Conservation (phyloP, 1,140 invertebrate genomes). For the Cotesia glomerata region DNA sequence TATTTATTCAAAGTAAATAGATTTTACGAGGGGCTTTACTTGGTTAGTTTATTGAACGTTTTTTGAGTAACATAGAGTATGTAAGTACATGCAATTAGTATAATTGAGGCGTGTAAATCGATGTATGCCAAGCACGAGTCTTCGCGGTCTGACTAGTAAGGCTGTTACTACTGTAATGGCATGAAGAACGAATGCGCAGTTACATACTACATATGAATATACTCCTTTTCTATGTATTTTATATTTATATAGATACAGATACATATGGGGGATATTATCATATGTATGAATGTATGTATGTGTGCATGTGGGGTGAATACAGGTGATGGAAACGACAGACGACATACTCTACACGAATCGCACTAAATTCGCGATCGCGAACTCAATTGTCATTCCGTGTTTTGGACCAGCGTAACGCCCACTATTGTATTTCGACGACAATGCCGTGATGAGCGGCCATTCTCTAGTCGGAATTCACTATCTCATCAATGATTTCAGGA, state of each 20-base stretch:
- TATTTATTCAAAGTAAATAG: not conserved
- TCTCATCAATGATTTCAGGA: slow-evolving; percentile 23
- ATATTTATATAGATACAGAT: not conserved
- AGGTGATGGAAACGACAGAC: not conserved
- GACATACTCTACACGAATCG: not conserved
- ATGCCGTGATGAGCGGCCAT: slow-evolving; percentile 43
- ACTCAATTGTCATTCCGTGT: slow-evolving; percentile 37
- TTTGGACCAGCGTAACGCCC: slow-evolving; percentile 30
- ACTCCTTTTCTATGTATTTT: not conserved
- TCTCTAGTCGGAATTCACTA: not conserved
- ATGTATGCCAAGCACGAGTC: slow-evolving; percentile 19
- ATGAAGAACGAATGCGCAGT: not conserved
- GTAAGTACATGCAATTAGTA: not conserved
- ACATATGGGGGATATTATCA: too few species aligned
- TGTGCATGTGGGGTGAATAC: not conserved
- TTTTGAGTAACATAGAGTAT: not conserved
- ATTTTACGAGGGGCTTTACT: not conserved
- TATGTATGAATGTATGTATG: not conserved
- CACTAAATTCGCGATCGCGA: slow-evolving; percentile 26
- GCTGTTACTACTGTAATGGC: not conserved
- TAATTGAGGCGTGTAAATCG: not conserved
- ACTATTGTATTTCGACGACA: slow-evolving; percentile 42
- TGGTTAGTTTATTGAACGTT: not conserved
- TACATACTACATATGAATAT: too few species aligned
- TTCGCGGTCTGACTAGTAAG: slow-evolving; percentile 8